Evolutionary conservation across 2,797 vertebrate genomes (phyloP), one percentile per base, ranked within the genome.

Genomic region (Artibeus jamaicensis): DNA sequence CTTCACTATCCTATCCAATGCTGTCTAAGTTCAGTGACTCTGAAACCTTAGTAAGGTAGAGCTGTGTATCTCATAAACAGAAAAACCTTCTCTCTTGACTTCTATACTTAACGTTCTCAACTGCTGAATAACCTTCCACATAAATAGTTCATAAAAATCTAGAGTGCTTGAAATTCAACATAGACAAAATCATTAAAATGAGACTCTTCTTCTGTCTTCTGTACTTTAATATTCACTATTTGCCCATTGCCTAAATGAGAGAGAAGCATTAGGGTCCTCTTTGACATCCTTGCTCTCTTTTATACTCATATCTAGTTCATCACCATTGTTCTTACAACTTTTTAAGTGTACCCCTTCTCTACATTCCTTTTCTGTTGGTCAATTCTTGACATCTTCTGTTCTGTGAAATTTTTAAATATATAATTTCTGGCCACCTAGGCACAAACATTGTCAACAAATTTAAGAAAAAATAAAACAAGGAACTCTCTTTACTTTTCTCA

Each of bases 11-110:
- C 32, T 26, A 59, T 44, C 84, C 18, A 81, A 82, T 55, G 48
- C 2, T 50, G 24, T 34, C 24, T 57, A n/a, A 65, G 39, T 44
- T 37, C 74, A 86, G 3, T 50, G 81, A 91, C 74, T 79, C 37
- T 44, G 42, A 96, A 95, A 94, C 18, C n/a, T 37, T 82, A 77
- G 68, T n/a, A 74, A 94, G 34, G 34, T 12, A 77, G 18, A 94
- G 10, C 12, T 29, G 2, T 29, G 14, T 42, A 70, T 57, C 14
- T 32, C 91, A 83, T 6, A 86, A 67, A 59, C 6, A 78, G 62
- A 91, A 44, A 78, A 29, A 77, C 34, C 48, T 32, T 90, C 9
- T 89, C 34, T 78, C 29, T 92, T 55, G 29, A 48, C 19, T 34
- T 73, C 70, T 82, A 21, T 8, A 14, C 15, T 87, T 39, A 65